Evolutionary conservation across 2,113 vertebrate species (phyloP), one percentile per base, ranked within the genome.

Genomic region (Rhodinocichla rosea): DNA sequence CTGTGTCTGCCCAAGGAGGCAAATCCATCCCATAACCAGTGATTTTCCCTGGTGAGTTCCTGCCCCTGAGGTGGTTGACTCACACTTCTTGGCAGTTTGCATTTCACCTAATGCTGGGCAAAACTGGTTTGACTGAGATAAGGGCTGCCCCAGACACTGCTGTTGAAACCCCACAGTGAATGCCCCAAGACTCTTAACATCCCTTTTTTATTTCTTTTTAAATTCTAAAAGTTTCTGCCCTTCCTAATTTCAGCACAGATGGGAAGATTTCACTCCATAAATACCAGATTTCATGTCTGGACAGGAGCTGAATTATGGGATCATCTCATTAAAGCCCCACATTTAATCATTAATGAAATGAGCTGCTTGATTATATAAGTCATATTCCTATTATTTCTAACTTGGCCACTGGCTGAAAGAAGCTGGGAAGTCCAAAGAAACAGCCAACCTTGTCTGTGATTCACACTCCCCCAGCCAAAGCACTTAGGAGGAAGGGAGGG

Each of bases 261-360:
- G 65, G 45, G 76, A 92, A 67, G 44, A 44, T 88, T 95, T 91
- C 59, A n/a, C 35, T 85, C 59, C 85, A 85, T 83, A 78, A 95
- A 90, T 86, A 86, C 40, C n/a, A 26, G 44, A 88, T 92, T 81
- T 90, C 79, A 22, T 78, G 79, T 83, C 94, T 68, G 39, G 64
- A 53, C 76, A 83, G 79, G 50, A 93, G 52, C 0, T 91, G 92
- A 94, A 77, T 90, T 90, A 88, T 88, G 93, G 71, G 60, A 64
- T 77, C 68, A 35, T 91, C 88, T 88, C 83, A 85, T 93, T 81
- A 73, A 94, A 94, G 37, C 3, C 11, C 21, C 14, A 4, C 52
- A 63, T 64, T 92, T 86, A 95, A 93, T 96, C 71, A 75, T 88
- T 93, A 92, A 93, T 92, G 90, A 83, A 90, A 82, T 49, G 79